Evolutionary conservation across 2,888 invertebrate species (phyloP).

Genomic region (Thereva nobilitata): DNA sequence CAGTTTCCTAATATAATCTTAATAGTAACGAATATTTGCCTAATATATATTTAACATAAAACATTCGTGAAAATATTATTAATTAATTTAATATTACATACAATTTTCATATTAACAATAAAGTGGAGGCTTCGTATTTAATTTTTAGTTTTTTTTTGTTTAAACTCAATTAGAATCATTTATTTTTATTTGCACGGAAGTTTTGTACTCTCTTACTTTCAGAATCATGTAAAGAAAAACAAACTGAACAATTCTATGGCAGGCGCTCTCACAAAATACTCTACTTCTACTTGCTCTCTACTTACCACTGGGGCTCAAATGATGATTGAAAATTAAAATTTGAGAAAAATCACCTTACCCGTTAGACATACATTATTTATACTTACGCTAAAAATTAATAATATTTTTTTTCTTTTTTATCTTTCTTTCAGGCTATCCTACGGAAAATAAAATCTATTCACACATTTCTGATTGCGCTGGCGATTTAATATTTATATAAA

Average conservation of each 20-base stretch:
- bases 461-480: conserved; percentile 10
- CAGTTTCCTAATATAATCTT: no score
- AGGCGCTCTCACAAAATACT: not conserved
- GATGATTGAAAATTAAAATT: no score
- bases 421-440: conserved; percentile 36
- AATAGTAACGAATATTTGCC: no score
- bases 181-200: conserved; percentile 33
- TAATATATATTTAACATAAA: no score
- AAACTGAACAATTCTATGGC: conserved; percentile 9
- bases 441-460: conserved; percentile 29
- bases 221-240: conserved; percentile 29
- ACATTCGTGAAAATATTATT: no score
- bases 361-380: conserved; percentile 14
- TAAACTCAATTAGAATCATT: not conserved
- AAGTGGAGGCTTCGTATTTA: no score
- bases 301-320: no score
- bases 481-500: no score
- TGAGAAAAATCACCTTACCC: not conserved
- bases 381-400: conserved; percentile 27
- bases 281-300: no score
- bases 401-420: conserved; percentile 38
- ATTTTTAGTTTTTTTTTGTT: no score
- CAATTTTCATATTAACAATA: conserved; percentile 26
- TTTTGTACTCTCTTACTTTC: conserved; percentile 41
- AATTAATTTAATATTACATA: not conserved